phyloP scores from a whole-genome alignment of 2,113 vertebrate genomes.

The Pongo pygmaeus region DNA sequence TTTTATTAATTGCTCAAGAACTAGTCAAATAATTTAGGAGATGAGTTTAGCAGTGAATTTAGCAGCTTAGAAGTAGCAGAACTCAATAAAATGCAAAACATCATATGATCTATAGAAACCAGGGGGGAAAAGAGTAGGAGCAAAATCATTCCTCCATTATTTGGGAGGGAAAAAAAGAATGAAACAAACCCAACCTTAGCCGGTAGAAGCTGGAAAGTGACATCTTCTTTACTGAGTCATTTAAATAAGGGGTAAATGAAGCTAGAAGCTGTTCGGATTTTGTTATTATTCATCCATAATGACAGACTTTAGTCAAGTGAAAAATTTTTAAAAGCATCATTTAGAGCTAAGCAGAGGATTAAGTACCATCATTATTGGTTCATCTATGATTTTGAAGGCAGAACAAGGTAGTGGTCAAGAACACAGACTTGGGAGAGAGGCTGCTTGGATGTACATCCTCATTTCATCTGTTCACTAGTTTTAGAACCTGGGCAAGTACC shows the following conservation, averaged over 20 bases:
- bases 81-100: neutral
- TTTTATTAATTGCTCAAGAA: conserved; percentile 23
- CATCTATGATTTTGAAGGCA: neutral
- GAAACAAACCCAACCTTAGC: neutral
- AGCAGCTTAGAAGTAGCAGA: neutral
- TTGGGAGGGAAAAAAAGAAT: neutral
- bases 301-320: neutral
- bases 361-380: neutral
- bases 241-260: neutral
- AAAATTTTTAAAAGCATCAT: neutral
- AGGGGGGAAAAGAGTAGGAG: neutral
- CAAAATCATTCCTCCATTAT: neutral
- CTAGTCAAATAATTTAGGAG: neutral
- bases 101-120: neutral
- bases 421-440: neutral
- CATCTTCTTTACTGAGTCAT: neutral
- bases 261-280: neutral
- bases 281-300: neutral
- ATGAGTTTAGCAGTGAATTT: neutral
- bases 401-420: neutral
- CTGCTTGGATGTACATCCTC: neutral
- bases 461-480: neutral
- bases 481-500: neutral
- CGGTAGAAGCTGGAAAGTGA: neutral
- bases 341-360: neutral